These are phyloP conservation scores for Pocota personata DNA, from an alignment of 2,888 invertebrate genomes.

Conservation along the genomic window DNA sequence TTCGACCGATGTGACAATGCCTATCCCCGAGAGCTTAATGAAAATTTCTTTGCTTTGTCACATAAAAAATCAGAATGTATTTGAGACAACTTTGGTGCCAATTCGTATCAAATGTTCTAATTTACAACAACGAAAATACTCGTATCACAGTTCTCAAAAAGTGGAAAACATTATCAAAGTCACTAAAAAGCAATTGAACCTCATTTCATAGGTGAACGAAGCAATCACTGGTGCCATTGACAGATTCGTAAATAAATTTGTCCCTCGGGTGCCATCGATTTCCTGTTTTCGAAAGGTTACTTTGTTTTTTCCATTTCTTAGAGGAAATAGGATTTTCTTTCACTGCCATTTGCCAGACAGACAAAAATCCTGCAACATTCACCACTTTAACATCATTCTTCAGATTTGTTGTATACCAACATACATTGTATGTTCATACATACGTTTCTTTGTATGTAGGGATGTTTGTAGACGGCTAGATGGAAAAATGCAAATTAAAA, in stretches of 20 bases:
- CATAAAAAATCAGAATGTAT: too few relatives aligned
- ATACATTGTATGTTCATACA: background rate
- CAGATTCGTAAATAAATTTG: conserved; percentile 59
- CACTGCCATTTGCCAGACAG: conserved; percentile 11
- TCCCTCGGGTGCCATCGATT: conserved; percentile 69
- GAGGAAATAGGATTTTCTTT: conserved; percentile 8
- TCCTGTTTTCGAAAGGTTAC: conserved; percentile 45
- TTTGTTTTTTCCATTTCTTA: background rate
- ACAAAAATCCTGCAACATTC: conserved; percentile 28
- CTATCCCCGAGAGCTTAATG: too few relatives aligned
- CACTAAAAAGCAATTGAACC: conserved; percentile 32
- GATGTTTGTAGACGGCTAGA: background rate
- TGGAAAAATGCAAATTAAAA: conserved; percentile 51
- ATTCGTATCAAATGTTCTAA: background rate
- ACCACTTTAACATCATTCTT: background rate
- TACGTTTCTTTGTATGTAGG: background rate
- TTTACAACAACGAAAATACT: background rate
- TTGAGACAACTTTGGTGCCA: too few relatives aligned
- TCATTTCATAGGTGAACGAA: conserved; percentile 25
- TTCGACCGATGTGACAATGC: too few relatives aligned
- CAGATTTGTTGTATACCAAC: background rate
- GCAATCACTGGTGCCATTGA: conserved; percentile 37
- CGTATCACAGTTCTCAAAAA: background rate
- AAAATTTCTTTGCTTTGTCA: too few relatives aligned
- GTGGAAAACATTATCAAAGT: background rate